Percentiles rank a stretch among this genome's conserved stretches.
Evolutionary conservation across 2,888 invertebrate genomes (phyloP).

Genomic region (Brachyptera risi): DNA sequence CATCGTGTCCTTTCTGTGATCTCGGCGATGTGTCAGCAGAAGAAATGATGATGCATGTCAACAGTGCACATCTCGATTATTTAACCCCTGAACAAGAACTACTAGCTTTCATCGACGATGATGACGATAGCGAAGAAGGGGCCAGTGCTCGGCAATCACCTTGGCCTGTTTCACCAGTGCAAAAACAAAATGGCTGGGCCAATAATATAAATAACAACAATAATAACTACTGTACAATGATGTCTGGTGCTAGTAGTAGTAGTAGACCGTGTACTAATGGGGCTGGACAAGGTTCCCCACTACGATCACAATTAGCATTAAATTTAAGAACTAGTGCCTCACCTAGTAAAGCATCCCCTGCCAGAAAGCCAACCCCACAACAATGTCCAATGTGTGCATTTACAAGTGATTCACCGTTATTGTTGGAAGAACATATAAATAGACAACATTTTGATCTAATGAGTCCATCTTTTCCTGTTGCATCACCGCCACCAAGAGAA

Average conservation of each 20-base stretch:
- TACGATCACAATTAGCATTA: slow-evolving; percentile 65
- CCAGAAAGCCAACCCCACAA: slow-evolving; percentile 38
- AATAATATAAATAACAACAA: slow-evolving; percentile 44
- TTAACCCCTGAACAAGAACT: slow-evolving; percentile 74
- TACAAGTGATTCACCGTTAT: slow-evolving; percentile 65
- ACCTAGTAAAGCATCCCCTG: slow-evolving; percentile 39
- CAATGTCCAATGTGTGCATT: slow-evolving; percentile 76
- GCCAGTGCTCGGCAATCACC: background rate
- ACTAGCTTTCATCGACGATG: slow-evolving; percentile 73
- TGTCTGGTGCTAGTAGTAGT: slow-evolving; percentile 37
- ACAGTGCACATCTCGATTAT: slow-evolving; percentile 79
- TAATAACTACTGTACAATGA: slow-evolving; percentile 37
- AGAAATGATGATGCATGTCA: slow-evolving; percentile 74
- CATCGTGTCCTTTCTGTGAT: slow-evolving; percentile 80
- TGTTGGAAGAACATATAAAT: slow-evolving; percentile 79
- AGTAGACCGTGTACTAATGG: slow-evolving; percentile 35
- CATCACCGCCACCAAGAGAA: slow-evolving; percentile 39
- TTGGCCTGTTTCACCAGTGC: slow-evolving; percentile 22
- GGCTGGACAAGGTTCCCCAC: slow-evolving; percentile 67
- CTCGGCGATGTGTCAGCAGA: slow-evolving; percentile 64
- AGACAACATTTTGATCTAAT: slow-evolving; percentile 78
- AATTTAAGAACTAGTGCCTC: slow-evolving; percentile 52
- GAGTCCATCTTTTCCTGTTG: slow-evolving; percentile 53
- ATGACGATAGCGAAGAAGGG: slow-evolving; percentile 45
- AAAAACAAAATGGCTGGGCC: slow-evolving; percentile 34